These are phyloP conservation scores for Halisarca cf. caerulea DNA, from an alignment of 37 sponge, comb jelly and placozoan genomes.

Conservation along the genomic window DNA sequence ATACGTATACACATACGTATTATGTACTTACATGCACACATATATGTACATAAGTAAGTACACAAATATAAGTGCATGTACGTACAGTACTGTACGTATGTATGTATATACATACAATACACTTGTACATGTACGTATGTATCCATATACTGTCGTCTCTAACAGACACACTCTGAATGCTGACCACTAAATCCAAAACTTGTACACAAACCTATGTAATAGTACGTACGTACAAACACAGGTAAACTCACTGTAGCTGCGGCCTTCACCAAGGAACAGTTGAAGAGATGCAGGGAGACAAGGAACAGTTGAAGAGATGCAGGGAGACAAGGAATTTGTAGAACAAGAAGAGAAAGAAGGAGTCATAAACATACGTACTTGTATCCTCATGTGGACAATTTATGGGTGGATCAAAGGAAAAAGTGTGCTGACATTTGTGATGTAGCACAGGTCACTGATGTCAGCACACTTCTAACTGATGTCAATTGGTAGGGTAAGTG, in stretches of 20 bases:
- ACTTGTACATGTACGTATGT: no score
- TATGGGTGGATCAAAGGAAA: no score
- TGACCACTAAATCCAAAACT: no score
- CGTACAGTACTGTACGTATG: background rate
- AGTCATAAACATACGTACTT: no score
- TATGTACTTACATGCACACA: background rate
- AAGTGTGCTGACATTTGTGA: no score
- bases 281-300: background rate
- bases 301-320: background rate
- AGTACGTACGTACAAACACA: background rate
- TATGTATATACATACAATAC: background rate
- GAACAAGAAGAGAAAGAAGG: no score
- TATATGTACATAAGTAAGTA: background rate
- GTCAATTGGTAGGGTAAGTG: no score
- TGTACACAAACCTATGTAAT: background rate
- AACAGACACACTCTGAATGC: no score
- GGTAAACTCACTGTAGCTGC: background rate
- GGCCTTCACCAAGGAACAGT: background rate
- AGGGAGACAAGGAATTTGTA: background rate
- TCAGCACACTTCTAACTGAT: no score
- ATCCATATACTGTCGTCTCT: no score
- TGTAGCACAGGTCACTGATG: no score
- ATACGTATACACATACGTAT: background rate
- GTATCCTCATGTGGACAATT: no score
- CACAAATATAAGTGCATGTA: background rate